phyloP scores from a whole-genome alignment of 1,140 invertebrate genomes.

The Trinorchestia longiramus region DNA sequence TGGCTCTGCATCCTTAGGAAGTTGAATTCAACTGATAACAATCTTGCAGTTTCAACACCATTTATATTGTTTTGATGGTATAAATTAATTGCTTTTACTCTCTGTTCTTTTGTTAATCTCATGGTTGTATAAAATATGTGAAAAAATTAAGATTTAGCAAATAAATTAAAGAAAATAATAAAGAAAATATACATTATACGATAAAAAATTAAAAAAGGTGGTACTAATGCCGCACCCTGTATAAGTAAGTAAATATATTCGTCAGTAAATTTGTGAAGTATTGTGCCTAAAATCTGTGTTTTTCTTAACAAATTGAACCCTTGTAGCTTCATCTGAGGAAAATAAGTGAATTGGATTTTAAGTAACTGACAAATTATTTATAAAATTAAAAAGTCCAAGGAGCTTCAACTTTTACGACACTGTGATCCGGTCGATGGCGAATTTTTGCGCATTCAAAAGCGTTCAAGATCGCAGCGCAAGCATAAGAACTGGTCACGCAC shows the following conservation, averaged over 20 bases:
- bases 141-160: too few species aligned
- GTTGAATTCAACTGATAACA: too few species aligned
- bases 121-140: too few species aligned
- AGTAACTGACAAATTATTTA: not conserved
- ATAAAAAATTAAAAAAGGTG: not conserved
- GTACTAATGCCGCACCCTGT: not conserved
- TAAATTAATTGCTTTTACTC: too few species aligned
- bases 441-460: not conserved
- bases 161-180: not conserved
- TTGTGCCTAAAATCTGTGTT: not conserved
- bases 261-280: not conserved
- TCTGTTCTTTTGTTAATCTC: too few species aligned
- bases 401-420: not conserved
- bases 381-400: not conserved
- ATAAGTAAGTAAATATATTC: not conserved
- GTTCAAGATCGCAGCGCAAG: not conserved
- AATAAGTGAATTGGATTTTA: not conserved
- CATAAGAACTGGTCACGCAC: not conserved
- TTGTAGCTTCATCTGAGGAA: not conserved
- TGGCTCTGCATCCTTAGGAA: too few species aligned
- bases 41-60: too few species aligned
- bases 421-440: not conserved
- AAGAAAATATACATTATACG: not conserved
- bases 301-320: not conserved
- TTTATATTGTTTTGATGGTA: too few species aligned